These are phyloP conservation scores for Holotrichia oblita DNA, from an alignment of 1,140 invertebrate genomes.

Conservation along the genomic window DNA sequence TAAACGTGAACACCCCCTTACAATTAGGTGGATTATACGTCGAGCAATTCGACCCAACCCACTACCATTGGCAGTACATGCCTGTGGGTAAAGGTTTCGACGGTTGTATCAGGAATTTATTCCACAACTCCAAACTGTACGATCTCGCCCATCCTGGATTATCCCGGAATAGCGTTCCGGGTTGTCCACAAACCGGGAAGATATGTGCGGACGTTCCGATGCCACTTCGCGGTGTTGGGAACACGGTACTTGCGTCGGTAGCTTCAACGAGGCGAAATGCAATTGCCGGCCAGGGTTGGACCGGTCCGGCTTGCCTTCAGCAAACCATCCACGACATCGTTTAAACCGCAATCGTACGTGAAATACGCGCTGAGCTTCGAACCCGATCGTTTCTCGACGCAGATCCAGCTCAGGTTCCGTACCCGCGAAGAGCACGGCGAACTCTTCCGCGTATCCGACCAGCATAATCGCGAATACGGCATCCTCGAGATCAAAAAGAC, in stretches of 20 bases:
- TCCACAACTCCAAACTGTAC: conserved; percentile 95
- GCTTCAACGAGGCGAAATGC: conserved; percentile 86
- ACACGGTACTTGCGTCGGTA: conserved; percentile 93
- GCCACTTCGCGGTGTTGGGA: conserved; percentile 86
- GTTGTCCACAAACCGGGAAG: conserved; percentile 92
- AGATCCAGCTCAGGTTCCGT: conserved; percentile 91
- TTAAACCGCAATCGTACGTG: conserved; percentile 92
- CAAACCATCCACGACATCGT: conserved; percentile 87
- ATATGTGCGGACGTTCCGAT: conserved; percentile 83
- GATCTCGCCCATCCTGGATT: conserved; percentile 90
- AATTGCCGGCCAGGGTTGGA: conserved; percentile 93
- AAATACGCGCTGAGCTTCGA: conserved; percentile 96
- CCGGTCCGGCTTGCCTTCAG: conserved; percentile 85
- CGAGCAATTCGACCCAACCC: conserved; percentile 84
- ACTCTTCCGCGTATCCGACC: conserved; percentile 90
- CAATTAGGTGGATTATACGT: conserved; percentile 92
- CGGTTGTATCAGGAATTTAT: conserved; percentile 94
- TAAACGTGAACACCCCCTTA: conserved; percentile 95
- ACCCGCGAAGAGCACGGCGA: conserved; percentile 93
- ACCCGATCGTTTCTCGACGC: conserved; percentile 89
- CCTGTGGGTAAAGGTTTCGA: conserved; percentile 89
- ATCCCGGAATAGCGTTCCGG: conserved; percentile 82
- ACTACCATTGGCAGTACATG: conserved; percentile 88
- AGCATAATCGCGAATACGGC: conserved; percentile 94
- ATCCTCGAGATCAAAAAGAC: conserved; percentile 93